Conservation (phyloP, 2,888 invertebrate genomes). For the Sympetrum striolatum region DNA sequence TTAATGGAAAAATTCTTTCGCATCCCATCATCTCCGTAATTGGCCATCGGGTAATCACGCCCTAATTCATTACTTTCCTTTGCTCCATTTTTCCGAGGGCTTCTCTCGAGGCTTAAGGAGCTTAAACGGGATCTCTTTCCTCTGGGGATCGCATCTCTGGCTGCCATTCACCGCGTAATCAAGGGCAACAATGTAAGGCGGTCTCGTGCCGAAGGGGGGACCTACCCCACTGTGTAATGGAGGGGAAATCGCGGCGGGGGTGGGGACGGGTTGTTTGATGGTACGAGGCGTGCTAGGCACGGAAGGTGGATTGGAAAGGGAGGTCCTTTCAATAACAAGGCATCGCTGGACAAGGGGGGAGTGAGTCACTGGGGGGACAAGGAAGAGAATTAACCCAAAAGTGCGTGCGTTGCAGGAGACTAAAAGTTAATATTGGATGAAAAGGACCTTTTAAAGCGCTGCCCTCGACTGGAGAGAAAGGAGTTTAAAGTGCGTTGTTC, state of each 20-base stretch:
- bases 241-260: not conserved
- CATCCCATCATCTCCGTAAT: no score
- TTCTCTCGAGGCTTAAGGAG: not conserved
- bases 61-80: not conserved
- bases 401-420: no score
- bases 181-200: not conserved
- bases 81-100: not conserved
- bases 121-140: not conserved
- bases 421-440: no score
- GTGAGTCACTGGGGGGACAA: not conserved
- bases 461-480: not conserved
- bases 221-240: not conserved
- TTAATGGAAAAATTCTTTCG: no score
- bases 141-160: not conserved
- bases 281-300: not conserved
- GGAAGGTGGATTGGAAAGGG: not conserved
- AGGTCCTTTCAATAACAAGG: not conserved
- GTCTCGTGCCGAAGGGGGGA: not conserved
- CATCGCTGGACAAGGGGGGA: not conserved
- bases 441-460: no score
- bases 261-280: not conserved
- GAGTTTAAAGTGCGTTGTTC: no score
- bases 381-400: no score
- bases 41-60: no score
- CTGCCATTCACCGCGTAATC: not conserved